Conservation (phyloP, 2,113 vertebrate species). For the Phainopepla nitens region DNA sequence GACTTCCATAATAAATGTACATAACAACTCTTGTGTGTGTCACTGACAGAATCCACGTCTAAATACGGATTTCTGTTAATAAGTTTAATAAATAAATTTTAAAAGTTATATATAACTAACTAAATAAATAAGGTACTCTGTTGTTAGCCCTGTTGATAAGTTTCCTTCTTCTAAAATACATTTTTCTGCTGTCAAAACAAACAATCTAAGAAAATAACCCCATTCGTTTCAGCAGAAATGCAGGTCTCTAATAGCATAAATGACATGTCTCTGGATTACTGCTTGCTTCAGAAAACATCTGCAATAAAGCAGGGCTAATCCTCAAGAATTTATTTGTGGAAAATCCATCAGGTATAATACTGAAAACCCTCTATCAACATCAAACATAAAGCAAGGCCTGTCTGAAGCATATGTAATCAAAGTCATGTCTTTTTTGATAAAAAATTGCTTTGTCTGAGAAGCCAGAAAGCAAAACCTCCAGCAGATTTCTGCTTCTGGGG, state of each 20-base stretch:
- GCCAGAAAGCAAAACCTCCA: not conserved
- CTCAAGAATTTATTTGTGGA: conserved; percentile 33
- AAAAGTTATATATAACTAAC: not conserved
- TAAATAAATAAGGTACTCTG: not conserved
- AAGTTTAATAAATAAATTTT: not conserved
- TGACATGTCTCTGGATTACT: conserved; percentile 23
- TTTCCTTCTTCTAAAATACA: not conserved
- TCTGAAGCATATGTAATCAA: not conserved
- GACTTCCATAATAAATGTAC: not conserved
- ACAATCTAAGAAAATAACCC: not conserved
- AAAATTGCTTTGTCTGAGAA: not conserved
- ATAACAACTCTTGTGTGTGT: not conserved
- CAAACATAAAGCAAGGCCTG: conserved; percentile 1
- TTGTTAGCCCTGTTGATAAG: not conserved
- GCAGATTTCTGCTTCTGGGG: not conserved
- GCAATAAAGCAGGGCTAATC: conserved; percentile 45
- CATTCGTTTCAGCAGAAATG: conserved; percentile 23
- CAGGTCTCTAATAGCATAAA: conserved; percentile 20
- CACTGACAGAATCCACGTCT: not conserved
- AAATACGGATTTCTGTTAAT: not conserved
- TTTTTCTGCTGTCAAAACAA: conserved; percentile 14
- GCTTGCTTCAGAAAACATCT: conserved; percentile 34
- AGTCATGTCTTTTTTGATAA: not conserved
- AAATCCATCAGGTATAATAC: conserved; percentile 14
- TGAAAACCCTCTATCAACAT: conserved; percentile 36